phyloP scores from a whole-genome alignment of 2,888 invertebrate species.

The Trachelus iudaicus region DNA sequence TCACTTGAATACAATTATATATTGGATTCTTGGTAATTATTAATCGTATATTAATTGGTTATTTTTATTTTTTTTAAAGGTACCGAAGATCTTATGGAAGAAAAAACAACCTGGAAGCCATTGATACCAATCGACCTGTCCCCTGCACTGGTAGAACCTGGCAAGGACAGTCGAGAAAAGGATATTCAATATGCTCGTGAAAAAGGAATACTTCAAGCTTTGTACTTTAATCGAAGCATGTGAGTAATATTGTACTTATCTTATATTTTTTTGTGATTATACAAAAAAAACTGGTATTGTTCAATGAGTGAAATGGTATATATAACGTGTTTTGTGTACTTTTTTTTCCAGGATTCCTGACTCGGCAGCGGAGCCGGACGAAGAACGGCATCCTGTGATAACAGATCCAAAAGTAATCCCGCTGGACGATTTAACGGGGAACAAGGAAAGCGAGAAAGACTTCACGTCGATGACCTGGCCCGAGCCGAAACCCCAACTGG shows the following conservation, averaged over 20 bases:
- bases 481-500: slow-evolving; percentile 80
- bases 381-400: slow-evolving; percentile 77
- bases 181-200: slow-evolving; percentile 89
- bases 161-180: slow-evolving; percentile 86
- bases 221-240: slow-evolving; percentile 84
- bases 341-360: slow-evolving; percentile 77
- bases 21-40: neutral
- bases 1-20: neutral
- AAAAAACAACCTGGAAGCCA: slow-evolving; percentile 81
- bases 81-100: slow-evolving; percentile 83
- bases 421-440: slow-evolving; percentile 87
- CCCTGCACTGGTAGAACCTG: slow-evolving; percentile 75
- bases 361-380: slow-evolving; percentile 86
- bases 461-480: slow-evolving; percentile 85
- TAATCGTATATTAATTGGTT: neutral
- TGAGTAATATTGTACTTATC: slow-evolving; percentile 39
- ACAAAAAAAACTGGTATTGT: neutral
- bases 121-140: slow-evolving; percentile 78
- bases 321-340: neutral
- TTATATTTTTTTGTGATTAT: neutral
- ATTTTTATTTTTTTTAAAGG: slow-evolving; percentile 27
- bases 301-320: neutral
- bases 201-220: slow-evolving; percentile 82
- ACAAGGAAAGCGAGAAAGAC: slow-evolving; percentile 83
- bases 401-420: slow-evolving; percentile 87